Base-by-base conservation (phyloP, 2,797 vertebrate species). In the Hypotaenidia philippensis region DNA sequence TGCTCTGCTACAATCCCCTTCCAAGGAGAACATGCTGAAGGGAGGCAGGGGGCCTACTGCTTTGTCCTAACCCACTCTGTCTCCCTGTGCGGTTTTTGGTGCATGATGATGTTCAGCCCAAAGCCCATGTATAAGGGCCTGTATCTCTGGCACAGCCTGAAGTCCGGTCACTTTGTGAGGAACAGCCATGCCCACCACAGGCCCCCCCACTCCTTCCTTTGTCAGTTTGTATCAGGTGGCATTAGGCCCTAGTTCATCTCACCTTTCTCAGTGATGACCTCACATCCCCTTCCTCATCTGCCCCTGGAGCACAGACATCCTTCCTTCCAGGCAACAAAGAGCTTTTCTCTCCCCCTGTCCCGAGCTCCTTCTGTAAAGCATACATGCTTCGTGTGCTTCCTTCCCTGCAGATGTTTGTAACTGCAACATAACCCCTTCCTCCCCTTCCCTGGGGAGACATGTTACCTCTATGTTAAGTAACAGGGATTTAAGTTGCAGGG, bases 391-490 rank as follows among this genome's bases (percentile, higher is more conserved):
- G 31, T n/a, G 32, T 34, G 20, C 56, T 70, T 93, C 59, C 60
- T 88, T 91, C 70, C 36, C 66, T 82, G 70, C 77, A 90, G 85
- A 82, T 86, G 47, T 86, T 76, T 74, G 40, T 38, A 81, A 56
- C 52, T 63, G 36, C 47, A 70, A 66, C 20, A n/a, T n/a, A 72
- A 89, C 65, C 71, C 26, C 53, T 60, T 55, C n/a, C 75, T 64
- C 13, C 29, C 49, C 31, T 60, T 90, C 70, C 41, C 63, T 15
- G 15, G 74, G 55, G 89, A 89, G 50, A 27, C 2, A 1, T 7
- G 19, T 77, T 94, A 86, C 68, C 57, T 76, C 64, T 55, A 3
- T 22, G 38, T 71, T 71, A 92, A 89, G 41, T 74, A 59, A 65
- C 12, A 87, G 79, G 78, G 57, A 32, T 61, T 64, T 94, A 76